Evolutionary conservation across 2,888 invertebrate genomes (phyloP).

Genomic region (Drosophila rellima): DNA sequence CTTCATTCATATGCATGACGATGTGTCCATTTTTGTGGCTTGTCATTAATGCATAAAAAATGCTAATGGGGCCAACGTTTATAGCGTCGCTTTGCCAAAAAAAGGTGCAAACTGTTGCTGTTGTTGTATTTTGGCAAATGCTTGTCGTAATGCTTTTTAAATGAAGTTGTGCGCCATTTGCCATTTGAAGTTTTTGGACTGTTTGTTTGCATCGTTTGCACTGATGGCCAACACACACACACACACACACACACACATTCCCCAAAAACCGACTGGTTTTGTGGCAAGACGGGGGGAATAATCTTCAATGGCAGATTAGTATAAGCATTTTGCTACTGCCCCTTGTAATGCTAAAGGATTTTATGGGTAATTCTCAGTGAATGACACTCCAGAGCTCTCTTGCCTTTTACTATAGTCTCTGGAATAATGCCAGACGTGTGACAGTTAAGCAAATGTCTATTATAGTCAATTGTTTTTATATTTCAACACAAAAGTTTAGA

Average conservation of each 20-base stretch:
- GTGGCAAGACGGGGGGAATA: constrained; percentile 35
- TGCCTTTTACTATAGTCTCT: constrained; percentile 18
- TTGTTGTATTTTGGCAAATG: constrained; percentile 59
- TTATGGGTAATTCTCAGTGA: constrained; percentile 71
- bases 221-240: constrained; percentile 59
- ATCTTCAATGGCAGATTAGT: constrained; percentile 74
- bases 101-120: constrained; percentile 73
- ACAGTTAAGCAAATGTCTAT: constrained; percentile 48
- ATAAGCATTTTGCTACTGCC: constrained; percentile 36
- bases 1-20: constrained; percentile 78
- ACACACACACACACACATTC: constrained; percentile 17
- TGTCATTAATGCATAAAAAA: constrained; percentile 80
- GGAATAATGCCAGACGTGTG: constrained; percentile 54
- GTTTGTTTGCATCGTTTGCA: constrained; percentile 67
- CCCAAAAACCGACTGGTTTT: constrained; percentile 63
- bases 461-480: constrained; percentile 29
- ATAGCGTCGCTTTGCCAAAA: constrained; percentile 67
- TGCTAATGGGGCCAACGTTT: constrained; percentile 76
- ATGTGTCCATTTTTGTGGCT: constrained; percentile 81
- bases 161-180: constrained; percentile 80
- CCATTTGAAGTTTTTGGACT: constrained; percentile 74
- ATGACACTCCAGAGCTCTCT: constrained; percentile 52
- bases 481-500: neutral
- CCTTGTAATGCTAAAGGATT: constrained; percentile 71
- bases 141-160: constrained; percentile 77